These are phyloP conservation scores for Ooceraea biroi DNA, from an alignment of 1,140 invertebrate genomes.

Conservation along the genomic window DNA sequence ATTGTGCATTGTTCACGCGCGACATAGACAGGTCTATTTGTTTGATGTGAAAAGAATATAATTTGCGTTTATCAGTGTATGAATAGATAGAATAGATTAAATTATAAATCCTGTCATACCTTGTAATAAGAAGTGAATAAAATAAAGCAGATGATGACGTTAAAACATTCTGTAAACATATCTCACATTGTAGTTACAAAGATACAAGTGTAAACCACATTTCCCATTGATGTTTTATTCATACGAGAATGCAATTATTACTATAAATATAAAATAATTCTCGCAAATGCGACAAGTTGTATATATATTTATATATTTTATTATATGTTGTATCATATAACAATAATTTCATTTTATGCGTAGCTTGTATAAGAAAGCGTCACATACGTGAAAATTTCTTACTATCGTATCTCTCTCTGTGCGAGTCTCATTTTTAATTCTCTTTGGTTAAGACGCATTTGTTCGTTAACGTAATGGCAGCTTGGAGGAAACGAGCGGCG, in stretches of 20 bases:
- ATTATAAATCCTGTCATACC: not conserved
- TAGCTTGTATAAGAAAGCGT: too few species aligned
- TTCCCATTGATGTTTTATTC: too few species aligned
- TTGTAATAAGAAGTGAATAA: not conserved
- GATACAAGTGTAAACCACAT: too few species aligned
- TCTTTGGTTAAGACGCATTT: not conserved
- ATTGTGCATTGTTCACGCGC: not conserved
- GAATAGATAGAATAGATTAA: not conserved
- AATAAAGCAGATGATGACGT: not conserved
- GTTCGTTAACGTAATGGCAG: not conserved
- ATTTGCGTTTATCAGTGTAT: not conserved
- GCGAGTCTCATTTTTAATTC: constrained; percentile 38
- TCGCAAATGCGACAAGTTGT: too few species aligned
- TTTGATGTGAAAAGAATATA: constrained; percentile 21
- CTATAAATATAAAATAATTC: too few species aligned
- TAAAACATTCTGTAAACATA: too few species aligned
- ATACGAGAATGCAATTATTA: too few species aligned
- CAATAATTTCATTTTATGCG: too few species aligned
- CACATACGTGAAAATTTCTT: not conserved
- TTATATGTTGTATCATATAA: too few species aligned
- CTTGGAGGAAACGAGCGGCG: constrained; percentile 37
- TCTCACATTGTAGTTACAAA: too few species aligned
- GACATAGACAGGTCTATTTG: not conserved
- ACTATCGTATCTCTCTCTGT: constrained; percentile 10
- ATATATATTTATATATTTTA: too few species aligned